Evolutionary conservation across 2,888 invertebrate genomes (phyloP).

Genomic region (Cistogaster globosa): DNA sequence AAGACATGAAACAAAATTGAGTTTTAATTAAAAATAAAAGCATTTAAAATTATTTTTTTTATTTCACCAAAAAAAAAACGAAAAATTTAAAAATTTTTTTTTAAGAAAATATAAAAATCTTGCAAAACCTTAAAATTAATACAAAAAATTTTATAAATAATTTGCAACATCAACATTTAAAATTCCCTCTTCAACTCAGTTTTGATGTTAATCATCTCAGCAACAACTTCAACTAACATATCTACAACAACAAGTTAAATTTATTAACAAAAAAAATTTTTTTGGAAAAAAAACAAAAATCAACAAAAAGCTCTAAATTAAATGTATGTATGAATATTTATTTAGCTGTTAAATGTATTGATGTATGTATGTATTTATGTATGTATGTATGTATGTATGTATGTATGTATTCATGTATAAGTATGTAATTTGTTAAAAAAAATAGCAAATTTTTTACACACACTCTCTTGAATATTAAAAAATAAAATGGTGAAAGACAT

Average conservation of each 20-base stretch:
- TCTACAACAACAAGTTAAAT: slow-evolving; percentile 42
- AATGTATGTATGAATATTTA: slow-evolving; percentile 54
- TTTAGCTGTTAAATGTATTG: slow-evolving; percentile 48
- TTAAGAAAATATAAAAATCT: too few relatives aligned
- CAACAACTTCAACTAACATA: slow-evolving; percentile 29
- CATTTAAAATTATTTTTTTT: background rate
- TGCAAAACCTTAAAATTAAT: background rate
- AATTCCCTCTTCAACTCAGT: slow-evolving; percentile 8
- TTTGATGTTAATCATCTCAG: slow-evolving; percentile 30
- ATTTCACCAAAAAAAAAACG: slow-evolving; percentile 29
- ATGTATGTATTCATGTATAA: slow-evolving; percentile 16
- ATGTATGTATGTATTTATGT: slow-evolving; percentile 22
- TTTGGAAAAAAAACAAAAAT: slow-evolving; percentile 40
- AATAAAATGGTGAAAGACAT: slow-evolving; percentile 49
- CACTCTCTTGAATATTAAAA: slow-evolving; percentile 29
- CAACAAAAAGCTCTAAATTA: slow-evolving; percentile 32
- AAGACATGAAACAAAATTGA: slow-evolving; percentile 43
- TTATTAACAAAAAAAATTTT: slow-evolving; percentile 51
- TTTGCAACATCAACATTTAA: slow-evolving; percentile 14
- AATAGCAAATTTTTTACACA: slow-evolving; percentile 19
- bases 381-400: slow-evolving; percentile 45
- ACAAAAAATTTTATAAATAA: slow-evolving; percentile 5
- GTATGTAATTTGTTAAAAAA: slow-evolving; percentile 46
- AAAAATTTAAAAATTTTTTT: background rate
- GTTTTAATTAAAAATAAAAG: slow-evolving; percentile 45